These are phyloP conservation scores for Drosophila ustulata DNA, from an alignment of 2,888 invertebrate species.

Conservation along the genomic window DNA sequence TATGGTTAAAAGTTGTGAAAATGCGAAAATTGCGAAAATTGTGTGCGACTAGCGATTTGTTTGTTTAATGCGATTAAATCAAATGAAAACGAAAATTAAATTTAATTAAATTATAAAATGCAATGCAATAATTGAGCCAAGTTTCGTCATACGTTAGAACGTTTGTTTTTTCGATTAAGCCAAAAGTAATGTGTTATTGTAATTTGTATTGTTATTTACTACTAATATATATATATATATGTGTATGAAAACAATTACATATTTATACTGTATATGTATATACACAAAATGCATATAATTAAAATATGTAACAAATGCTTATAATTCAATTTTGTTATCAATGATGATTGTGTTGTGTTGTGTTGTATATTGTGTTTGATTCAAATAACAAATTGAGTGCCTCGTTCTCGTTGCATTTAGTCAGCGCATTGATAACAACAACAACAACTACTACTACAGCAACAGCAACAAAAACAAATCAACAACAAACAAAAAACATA, in stretches of 20 bases:
- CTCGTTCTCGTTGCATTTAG: constrained; percentile 71
- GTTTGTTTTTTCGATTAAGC: constrained; percentile 74
- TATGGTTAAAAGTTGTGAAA: constrained; percentile 45
- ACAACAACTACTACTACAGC: constrained; percentile 25
- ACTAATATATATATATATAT: constrained; percentile 48
- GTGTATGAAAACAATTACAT: constrained; percentile 23
- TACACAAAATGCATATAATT: constrained; percentile 27
- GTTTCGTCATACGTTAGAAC: constrained; percentile 47
- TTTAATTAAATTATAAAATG: constrained; percentile 9
- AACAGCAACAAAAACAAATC: constrained; percentile 20
- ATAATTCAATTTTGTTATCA: constrained; percentile 58
- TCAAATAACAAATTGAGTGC: constrained; percentile 68
- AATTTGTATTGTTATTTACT: constrained; percentile 79
- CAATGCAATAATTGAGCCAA: constrained; percentile 63
- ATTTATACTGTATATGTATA: constrained; percentile 14
- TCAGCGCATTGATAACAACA: constrained; percentile 59
- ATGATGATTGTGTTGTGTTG: constrained; percentile 46
- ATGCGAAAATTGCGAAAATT: constrained; percentile 35
- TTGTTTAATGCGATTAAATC: constrained; percentile 41
- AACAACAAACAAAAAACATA: constrained; percentile 24
- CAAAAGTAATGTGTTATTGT: constrained; percentile 79
- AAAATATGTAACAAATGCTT: constrained; percentile 51
- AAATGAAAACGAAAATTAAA: constrained; percentile 14
- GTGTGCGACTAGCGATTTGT: constrained; percentile 54
- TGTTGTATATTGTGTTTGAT: constrained; percentile 17